These are phyloP conservation scores for Artemia franciscana DNA, from an alignment of 1,140 invertebrate genomes.

Conservation along the genomic window DNA sequence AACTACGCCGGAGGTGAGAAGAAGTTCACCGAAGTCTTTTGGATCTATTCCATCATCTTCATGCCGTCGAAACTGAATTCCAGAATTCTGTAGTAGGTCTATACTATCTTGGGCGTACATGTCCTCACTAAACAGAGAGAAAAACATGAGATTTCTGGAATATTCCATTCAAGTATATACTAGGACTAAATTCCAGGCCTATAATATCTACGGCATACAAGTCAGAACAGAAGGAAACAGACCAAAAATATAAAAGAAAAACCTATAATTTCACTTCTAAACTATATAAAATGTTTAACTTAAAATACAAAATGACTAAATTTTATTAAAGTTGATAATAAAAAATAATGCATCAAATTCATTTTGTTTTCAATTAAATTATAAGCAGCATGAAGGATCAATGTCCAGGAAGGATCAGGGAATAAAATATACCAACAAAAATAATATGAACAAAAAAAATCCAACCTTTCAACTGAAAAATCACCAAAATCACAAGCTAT, in stretches of 20 bases:
- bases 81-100: conserved; percentile 81
- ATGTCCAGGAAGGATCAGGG: too few relatives aligned
- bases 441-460: too few relatives aligned
- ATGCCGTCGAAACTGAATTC: conserved; percentile 91
- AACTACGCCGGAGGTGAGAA: conserved; percentile 90
- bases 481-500: too few relatives aligned
- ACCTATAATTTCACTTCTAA: background rate
- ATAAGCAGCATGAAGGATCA: too few relatives aligned
- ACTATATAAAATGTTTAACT: too few relatives aligned
- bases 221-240: background rate
- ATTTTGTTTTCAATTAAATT: too few relatives aligned
- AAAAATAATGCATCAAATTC: too few relatives aligned
- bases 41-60: conserved; percentile 94
- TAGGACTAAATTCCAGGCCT: background rate
- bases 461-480: too few relatives aligned
- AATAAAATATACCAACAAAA: too few relatives aligned
- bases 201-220: background rate
- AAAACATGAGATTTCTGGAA: conserved; percentile 2
- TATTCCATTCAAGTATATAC: background rate
- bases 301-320: too few relatives aligned
- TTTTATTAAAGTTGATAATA: too few relatives aligned
- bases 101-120: conserved; percentile 98
- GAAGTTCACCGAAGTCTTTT: conserved; percentile 79
- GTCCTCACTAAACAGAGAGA: conserved; percentile 48
- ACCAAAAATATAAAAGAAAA: conserved; percentile 6